phyloP scores from a whole-genome alignment of 1,140 invertebrate species.

The Cherax destructor region DNA sequence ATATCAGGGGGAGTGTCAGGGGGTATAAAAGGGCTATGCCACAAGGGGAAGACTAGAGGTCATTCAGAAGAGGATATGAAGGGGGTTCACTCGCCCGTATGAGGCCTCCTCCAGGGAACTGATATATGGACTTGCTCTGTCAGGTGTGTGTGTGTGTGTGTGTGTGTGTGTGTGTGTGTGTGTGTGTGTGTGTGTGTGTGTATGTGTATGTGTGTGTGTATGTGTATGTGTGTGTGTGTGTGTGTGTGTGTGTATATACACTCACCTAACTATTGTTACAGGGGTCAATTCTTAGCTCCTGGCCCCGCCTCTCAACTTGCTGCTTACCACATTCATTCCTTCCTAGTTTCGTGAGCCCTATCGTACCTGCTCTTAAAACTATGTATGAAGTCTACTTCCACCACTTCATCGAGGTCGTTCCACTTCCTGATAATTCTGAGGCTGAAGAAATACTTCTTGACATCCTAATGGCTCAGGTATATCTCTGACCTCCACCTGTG shows the following conservation, averaged over 20 bases:
- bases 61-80: neutral
- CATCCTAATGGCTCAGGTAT: no score
- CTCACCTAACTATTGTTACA: no score
- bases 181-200: conserved; percentile 16
- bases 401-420: no score
- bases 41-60: neutral
- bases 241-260: neutral
- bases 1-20: neutral
- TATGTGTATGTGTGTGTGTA: neutral
- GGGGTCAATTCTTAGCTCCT: no score
- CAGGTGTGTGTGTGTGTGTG: neutral
- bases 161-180: conserved; percentile 22
- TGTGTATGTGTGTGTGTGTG: neutral
- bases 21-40: conserved; percentile 13
- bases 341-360: no score
- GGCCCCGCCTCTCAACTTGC: no score
- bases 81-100: neutral
- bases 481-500: no score
- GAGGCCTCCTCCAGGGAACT: neutral
- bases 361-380: no score
- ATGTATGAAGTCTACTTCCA: no score
- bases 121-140: conserved; percentile 24
- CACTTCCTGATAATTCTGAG: no score
- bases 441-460: no score
- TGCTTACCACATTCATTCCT: no score